phyloP scores from a whole-genome alignment of 2,888 invertebrate species.

The Drosophila barbarae region DNA sequence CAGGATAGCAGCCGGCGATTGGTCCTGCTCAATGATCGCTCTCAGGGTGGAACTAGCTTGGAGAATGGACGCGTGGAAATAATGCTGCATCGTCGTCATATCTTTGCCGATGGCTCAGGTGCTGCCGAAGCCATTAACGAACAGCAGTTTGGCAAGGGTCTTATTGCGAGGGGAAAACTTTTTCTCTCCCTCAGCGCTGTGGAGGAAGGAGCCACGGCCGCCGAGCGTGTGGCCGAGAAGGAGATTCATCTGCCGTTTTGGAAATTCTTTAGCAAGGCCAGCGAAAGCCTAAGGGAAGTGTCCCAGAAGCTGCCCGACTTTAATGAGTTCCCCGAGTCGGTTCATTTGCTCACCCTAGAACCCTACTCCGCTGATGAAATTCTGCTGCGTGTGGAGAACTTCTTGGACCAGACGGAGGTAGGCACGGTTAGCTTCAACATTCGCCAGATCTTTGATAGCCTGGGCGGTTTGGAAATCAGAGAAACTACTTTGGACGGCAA shows the following conservation, averaged over 20 bases:
- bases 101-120: slow-evolving; percentile 94
- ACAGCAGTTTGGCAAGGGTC: slow-evolving; percentile 83
- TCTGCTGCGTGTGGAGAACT: slow-evolving; percentile 88
- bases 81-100: slow-evolving; percentile 90
- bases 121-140: slow-evolving; percentile 95
- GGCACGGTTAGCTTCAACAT: slow-evolving; percentile 62
- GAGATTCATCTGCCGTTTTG: slow-evolving; percentile 83
- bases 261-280: slow-evolving; percentile 82
- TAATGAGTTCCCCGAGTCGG: slow-evolving; percentile 82
- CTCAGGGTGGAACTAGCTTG: slow-evolving; percentile 89
- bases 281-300: slow-evolving; percentile 74
- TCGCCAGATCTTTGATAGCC: slow-evolving; percentile 81
- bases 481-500: slow-evolving; percentile 87
- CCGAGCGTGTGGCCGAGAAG: slow-evolving; percentile 80
- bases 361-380: slow-evolving; percentile 84
- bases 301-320: slow-evolving; percentile 74
- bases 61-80: slow-evolving; percentile 85
- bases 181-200: slow-evolving; percentile 79
- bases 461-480: slow-evolving; percentile 81
- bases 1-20: slow-evolving; percentile 80
- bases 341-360: slow-evolving; percentile 89
- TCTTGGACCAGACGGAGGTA: slow-evolving; percentile 83
- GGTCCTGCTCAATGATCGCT: slow-evolving; percentile 84
- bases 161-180: slow-evolving; percentile 86
- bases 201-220: slow-evolving; percentile 53